Conservation (phyloP, 2,113 vertebrate species). For the Pangasianodon gigas region DNA sequence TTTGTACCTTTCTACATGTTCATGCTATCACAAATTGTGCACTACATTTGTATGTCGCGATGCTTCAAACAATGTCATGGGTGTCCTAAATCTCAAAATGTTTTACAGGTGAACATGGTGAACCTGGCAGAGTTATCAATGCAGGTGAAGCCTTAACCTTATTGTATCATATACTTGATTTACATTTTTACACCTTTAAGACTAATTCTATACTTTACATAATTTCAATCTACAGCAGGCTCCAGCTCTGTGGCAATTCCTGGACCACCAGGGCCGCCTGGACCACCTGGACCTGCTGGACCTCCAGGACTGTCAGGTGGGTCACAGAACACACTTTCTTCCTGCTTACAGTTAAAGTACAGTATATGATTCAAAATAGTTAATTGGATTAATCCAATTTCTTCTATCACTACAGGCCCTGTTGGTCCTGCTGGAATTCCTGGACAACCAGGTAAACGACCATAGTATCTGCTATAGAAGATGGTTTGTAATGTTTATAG, state of each 20-base stretch:
- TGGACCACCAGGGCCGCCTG: constrained; percentile 86
- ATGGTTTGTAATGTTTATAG: not conserved
- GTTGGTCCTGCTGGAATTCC: constrained; percentile 89
- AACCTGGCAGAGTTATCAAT: constrained; percentile 81
- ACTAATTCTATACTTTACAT: not conserved
- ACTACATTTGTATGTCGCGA: not conserved
- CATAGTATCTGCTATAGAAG: not conserved
- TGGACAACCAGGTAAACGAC: constrained; percentile 82
- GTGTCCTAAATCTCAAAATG: constrained; percentile 6
- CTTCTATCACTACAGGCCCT: constrained; percentile 75
- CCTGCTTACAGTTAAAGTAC: not conserved
- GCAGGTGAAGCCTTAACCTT: constrained; percentile 73
- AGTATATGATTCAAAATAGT: not conserved
- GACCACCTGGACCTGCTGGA: constrained; percentile 83
- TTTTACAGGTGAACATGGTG: constrained; percentile 79
- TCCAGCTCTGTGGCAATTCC: constrained; percentile 78
- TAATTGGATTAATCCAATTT: not conserved
- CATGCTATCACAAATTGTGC: not conserved
- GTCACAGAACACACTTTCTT: constrained; percentile 29
- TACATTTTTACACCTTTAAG: not conserved
- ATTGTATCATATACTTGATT: not conserved
- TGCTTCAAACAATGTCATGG: not conserved
- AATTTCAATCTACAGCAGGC: constrained; percentile 75
- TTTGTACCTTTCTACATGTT: not conserved
- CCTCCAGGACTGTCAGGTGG: constrained; percentile 88